phyloP scores from a whole-genome alignment of 2,888 invertebrate species.

The Carabus problematicus region DNA sequence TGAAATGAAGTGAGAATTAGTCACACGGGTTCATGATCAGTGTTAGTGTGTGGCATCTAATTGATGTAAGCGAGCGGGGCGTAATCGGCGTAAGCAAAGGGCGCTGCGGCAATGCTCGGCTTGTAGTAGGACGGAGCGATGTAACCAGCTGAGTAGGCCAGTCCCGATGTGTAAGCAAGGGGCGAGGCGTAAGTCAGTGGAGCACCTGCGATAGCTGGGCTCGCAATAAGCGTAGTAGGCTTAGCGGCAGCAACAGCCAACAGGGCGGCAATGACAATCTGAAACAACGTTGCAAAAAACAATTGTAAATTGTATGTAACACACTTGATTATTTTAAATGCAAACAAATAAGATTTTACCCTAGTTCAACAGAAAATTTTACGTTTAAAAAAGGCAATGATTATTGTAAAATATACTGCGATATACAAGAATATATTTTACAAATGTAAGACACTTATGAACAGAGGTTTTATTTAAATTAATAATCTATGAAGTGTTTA shows the following conservation, averaged over 20 bases:
- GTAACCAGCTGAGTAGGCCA: slow-evolving; percentile 52
- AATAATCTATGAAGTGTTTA: not conserved
- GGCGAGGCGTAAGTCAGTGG: slow-evolving; percentile 38
- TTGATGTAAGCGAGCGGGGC: slow-evolving; percentile 42
- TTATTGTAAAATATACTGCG: not conserved
- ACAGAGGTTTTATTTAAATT: not conserved
- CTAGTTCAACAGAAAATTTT: too few species aligned
- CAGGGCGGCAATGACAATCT: slow-evolving; percentile 42
- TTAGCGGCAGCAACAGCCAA: slow-evolving; percentile 38
- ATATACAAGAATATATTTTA: not conserved
- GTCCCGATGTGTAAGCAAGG: slow-evolving; percentile 23
- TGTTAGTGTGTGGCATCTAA: slow-evolving; percentile 18
- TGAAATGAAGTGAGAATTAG: slow-evolving; percentile 13
- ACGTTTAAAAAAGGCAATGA: too few species aligned
- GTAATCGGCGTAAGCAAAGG: slow-evolving; percentile 31
- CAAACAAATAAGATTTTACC: too few species aligned
- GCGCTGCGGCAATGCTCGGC: slow-evolving; percentile 26
- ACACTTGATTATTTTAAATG: too few species aligned
- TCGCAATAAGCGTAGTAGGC: slow-evolving; percentile 38
- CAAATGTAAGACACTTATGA: not conserved
- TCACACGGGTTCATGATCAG: too few species aligned
- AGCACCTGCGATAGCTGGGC: slow-evolving; percentile 38
- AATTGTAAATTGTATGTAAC: too few species aligned
- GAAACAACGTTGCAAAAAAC: not conserved
- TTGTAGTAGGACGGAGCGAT: slow-evolving; percentile 33